Evolutionary conservation across 2,113 vertebrate species (phyloP), one percentile per base, ranked within the genome.

Genomic region (Vulpes ferrilata): DNA sequence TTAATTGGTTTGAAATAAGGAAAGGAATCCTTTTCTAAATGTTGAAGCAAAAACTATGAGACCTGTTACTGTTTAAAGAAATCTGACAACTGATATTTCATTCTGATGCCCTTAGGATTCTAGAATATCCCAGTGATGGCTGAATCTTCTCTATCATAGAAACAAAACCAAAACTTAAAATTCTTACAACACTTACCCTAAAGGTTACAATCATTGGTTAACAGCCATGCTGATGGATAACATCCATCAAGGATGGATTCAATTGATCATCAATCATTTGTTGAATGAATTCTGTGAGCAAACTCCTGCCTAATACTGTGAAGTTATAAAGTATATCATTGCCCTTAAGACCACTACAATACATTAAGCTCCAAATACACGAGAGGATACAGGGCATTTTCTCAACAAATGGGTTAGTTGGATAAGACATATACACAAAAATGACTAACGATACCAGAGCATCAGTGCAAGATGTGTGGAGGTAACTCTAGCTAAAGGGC

Each of bases 1-100:
- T 97, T 73, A 90, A 78, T 79, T 95, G 96, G 98, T 97, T 90
- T 97, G 98, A 98, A 98, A 98, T 88, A 62, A 97, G 93, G 97
- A 98, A 67, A 98, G 81, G 19, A 96, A 90, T 80, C 60, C 94
- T 76, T 88, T 59, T 59, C 59, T 69, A 92, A 79, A 71, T 74
- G 79, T 95, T 65, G 89, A 96, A 91, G 79, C 79, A 96, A 97
- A 96, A 97, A 88, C 93, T 89, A 3, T 53, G 89, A 65, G 98
- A 94, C 3, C 2, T 62, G 81, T 35, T 55, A 32, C 73, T 96
- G 92, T 82, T 97, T 89, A 96, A 92, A 98, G 27, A 48, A 76
- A 13, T 95, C 97, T 98, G 97, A 97, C 91, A 97, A 79, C 48
- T 95, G 91, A 92, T 43, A 97, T 57, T 93, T 97, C 78, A 88